Base-by-base conservation (phyloP, 2,888 invertebrate species). In the Drosophila pseudotalamancana region DNA sequence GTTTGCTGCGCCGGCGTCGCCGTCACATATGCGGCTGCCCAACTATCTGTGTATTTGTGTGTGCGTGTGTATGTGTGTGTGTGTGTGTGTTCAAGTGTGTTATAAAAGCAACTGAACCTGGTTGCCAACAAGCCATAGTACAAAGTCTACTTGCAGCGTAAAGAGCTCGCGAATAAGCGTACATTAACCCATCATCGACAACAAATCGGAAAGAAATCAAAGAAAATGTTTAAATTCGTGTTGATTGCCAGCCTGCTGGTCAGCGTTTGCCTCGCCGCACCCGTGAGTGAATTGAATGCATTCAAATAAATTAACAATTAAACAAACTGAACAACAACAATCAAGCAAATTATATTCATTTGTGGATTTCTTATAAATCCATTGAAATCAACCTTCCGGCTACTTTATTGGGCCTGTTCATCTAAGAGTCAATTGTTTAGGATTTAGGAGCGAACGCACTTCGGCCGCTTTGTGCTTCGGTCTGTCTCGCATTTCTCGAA, bases 401-500 rank as follows among this genome's bases (percentile, higher is more conserved):
- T 2, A 18, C 12, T 60, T 42, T 43, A 56, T 50, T 23, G 23
- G 6, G 23, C 23, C 23, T 23, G 23, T 23, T 23, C 6, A 6
- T 23, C 9, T n/a, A n/a, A n/a, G n/a, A n/a, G n/a, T n/a, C n/a
- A n/a, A n/a, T n/a, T n/a, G 49, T 39, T 40, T 21, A 11, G 32
- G 16, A 39, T 16, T 69, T 90, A 92, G 93, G 72, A 93, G 27
- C 95, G 92, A 65, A 94, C 93, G 82, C 95, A 95, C 90, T 94
- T 95, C 83, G 93, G 93, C 21, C 94, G 93, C 88, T 94, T 95
- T 23, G 94, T 94, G 50, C 89, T 78, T 14, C 93, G 92, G 85
- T 95, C 95, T 70, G 92, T 90, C 81, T 94, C 93, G 90, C 95
- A 96, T 67, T 94, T 94, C 88, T 96, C 95, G 66, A 92, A 93